Evolutionary conservation across 2,797 vertebrate species (phyloP), one percentile per base, ranked within the genome.

Genomic region (Delichon dasypus): DNA sequence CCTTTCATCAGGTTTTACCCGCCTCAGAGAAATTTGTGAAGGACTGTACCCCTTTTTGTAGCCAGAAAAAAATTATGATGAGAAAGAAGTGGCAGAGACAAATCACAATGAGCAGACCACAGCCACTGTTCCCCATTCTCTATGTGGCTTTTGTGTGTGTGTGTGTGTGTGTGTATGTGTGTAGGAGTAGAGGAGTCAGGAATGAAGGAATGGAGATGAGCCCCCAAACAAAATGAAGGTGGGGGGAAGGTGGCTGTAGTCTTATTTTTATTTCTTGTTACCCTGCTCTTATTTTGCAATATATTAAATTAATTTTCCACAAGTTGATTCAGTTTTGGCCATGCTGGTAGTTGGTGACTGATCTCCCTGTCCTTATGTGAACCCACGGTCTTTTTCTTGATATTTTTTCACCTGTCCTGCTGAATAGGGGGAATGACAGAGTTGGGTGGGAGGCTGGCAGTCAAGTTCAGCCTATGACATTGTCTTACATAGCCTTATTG

Each of bases 61-160:
- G 18, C 18, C 58, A 53, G 13, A 13, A 13, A 70, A 70, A 17
- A 12, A 36, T 38, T 12, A 38, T 38, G 38, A 53, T 34, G 36
- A 21, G 25, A 34, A 74, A 50, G 36, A 21, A 53, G 13, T 11
- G 23, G 20, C 64, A 80, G 47, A 62, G 23, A 32, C 10, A 53
- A 62, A 62, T 22, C 0, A 0, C 25, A 19, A 26, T 3, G 3
- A 61, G 20, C 5, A 36, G 58, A 36, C 4, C 18, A 65, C 29
- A n/a, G 10, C 13, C 10, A 11, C 18, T 53, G 3, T 48, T 77
- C 26, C 16, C 30, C 10, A 21, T 42, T 11, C 13, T 30, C 21
- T 57, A 10, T 3, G 2, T 6, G 3, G 5, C 26, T 27, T 58
- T 12, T 38, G 38, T 4, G 5, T 50, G 32, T 21, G 9, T 9